These are phyloP conservation scores for Xiphophorus couchianus DNA, from an alignment of 2,113 vertebrate genomes.

Conservation along the genomic window DNA sequence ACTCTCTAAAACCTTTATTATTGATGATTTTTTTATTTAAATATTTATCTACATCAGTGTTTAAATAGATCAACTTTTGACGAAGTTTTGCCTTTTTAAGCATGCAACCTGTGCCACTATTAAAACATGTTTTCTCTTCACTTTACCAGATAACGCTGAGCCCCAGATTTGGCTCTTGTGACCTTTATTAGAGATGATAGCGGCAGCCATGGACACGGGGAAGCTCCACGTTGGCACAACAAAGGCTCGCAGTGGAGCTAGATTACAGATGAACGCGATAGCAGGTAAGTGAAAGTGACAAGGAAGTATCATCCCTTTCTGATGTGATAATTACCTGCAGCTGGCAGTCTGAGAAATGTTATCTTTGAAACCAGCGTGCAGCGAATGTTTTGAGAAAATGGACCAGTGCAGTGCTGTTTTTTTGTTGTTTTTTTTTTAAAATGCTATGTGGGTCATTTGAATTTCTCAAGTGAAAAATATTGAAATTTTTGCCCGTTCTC, in stretches of 20 bases:
- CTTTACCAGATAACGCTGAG: conserved; percentile 66
- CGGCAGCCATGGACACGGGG: conserved; percentile 50
- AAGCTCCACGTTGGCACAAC: conserved; percentile 54
- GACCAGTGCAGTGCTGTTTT: not conserved
- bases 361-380: conserved; percentile 22
- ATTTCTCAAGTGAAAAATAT: conserved; percentile 11
- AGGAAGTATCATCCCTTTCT: conserved; percentile 51
- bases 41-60: not conserved
- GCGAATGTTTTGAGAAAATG: conserved; percentile 54
- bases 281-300: conserved; percentile 59
- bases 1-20: too few species aligned
- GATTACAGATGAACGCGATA: conserved; percentile 60
- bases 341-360: conserved; percentile 62
- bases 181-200: conserved; percentile 73
- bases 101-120: conserved; percentile 4
- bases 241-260: conserved; percentile 46
- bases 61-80: not conserved
- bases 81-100: conserved; percentile 21
- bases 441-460: conserved; percentile 5
- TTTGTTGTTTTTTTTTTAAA: not conserved
- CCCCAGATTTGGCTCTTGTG: conserved; percentile 60
- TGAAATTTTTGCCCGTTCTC: too few species aligned
- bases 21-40: too few species aligned
- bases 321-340: conserved; percentile 58
- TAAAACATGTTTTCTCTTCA: conserved; percentile 43